A percentile compares a stretch with the other conserved stretches of the same genome.
Evolutionary conservation across 2,113 vertebrate genomes (phyloP).

Genomic region (Fukomys damarensis): DNA sequence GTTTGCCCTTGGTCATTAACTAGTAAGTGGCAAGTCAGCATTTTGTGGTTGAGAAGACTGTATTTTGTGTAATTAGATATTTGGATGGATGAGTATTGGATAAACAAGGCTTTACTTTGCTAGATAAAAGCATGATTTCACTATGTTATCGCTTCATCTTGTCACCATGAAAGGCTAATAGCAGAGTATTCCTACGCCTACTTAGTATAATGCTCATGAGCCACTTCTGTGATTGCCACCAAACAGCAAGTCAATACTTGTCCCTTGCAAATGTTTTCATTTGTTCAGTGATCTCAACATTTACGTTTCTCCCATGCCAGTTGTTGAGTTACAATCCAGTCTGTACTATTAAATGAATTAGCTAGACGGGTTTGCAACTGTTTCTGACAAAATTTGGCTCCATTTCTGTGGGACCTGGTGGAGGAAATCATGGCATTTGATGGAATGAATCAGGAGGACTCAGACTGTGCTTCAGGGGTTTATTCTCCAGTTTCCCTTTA

Average conservation of each 20-base stretch:
- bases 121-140: conserved; percentile 18
- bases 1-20: background rate
- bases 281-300: conserved; percentile 47
- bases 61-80: conserved; percentile 21
- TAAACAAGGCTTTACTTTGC: background rate
- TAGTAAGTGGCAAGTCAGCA: background rate
- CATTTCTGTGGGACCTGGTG: conserved; percentile 32
- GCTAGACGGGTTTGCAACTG: background rate
- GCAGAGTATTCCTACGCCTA: background rate
- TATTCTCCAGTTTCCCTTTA: background rate
- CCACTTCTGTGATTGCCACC: conserved; percentile 22
- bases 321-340: background rate
- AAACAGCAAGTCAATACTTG: conserved; percentile 44
- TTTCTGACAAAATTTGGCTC: conserved; percentile 48
- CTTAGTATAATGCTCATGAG: conserved; percentile 27
- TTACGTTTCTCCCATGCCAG: conserved; percentile 1
- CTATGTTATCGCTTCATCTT: background rate
- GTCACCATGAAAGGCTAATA: background rate
- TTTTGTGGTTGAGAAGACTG: background rate
- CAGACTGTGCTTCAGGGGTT: background rate
- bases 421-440: conserved; percentile 35
- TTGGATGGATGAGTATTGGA: background rate
- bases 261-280: conserved; percentile 46
- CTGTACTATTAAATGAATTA: conserved; percentile 48
- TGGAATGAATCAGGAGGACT: conserved; percentile 23